Evolutionary conservation across 2,888 invertebrate species (phyloP), one percentile per base, ranked within the genome.

Genomic region (Ptilodon capucinus): DNA sequence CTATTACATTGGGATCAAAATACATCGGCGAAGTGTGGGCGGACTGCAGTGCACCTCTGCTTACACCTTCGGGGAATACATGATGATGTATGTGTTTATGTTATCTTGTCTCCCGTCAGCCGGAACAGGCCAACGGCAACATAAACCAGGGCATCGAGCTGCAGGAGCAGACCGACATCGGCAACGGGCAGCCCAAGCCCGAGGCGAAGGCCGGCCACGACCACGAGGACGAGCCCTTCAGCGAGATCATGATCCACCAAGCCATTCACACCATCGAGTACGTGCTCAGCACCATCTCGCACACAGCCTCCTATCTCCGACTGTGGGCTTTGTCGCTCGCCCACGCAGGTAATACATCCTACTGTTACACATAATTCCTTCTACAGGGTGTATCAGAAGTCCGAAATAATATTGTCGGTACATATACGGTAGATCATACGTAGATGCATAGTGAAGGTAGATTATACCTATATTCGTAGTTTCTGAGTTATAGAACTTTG

Each of bases 211-310:
- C 62, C 6, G 53, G 59, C 0, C 81, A 80, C 63, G 76, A 76
- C 41, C 92, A 86, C 66, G 91, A 92, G 0, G 93, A 93, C 0
- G 96, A 94, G 63, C 92, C 95, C 1, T 95, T 97, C 85, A 93
- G 95, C 58, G 98, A 98, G 78, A 88, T 98, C 64, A 95, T 97
- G 92, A 98, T 99, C 70, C 95, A 98, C 81, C 98, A 98, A 78
- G 95, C 94, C 14, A 99, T 99, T 69, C 98, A 99, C 85, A 99
- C 99, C 1, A 98, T 99, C 54, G 99, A 99, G 90, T 99, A 97
- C 75, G 97, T 98, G 57, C 93, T 99, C 56, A 98, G 98, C 71
- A 98, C 98, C 50, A 95, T 99, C 61, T 98, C 98, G 0, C 98
- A 99, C 79, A 99, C 99, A 0, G 99, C 99, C 0, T 98, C 98